Evolutionary conservation across 2,888 invertebrate genomes (phyloP), one percentile per base, ranked within the genome.

Genomic region (Ditylenchus weischeri): DNA sequence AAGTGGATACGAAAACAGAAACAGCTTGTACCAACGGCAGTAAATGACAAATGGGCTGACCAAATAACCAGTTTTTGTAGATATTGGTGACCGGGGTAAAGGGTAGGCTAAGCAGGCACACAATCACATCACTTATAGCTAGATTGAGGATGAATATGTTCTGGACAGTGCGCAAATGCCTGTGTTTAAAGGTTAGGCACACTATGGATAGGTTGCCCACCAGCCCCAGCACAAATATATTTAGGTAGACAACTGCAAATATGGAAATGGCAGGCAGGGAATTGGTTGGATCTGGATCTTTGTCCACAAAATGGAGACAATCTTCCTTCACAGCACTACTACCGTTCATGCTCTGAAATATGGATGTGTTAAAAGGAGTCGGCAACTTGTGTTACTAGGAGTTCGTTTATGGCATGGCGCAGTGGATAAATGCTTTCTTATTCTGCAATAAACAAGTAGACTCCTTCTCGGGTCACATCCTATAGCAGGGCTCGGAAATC

Each of bases 81-180:
- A 94, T 93, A 0, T 92, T 90, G 83, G 94, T 93, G 0, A 94
- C 86, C 0, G 95, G 94, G 0, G 96, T 96, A 83, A 96, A 93
- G 0, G 95, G 95, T 64, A 95, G 92, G 5, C 93, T 92, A 68
- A 96, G 87, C 13, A 91, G 87, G 84, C 94, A 94, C 74, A 96
- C 87, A 57, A 95, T 86, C 62, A 95, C 91, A 84, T 96, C 95
- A 18, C 93, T 92, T 43, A 94, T 86, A 0, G 95, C 95, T 79
- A 96, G 86, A 84, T 95, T 96, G 57, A 92, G 91, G 82, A 96
- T 95, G 85, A 95, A 95, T 62, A 93, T 88, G 84, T 96, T 96
- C 57, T 78, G 76, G 47, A 77, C 77, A 11, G 72, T 78, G 54
- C 76, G 75, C 29, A 76, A 61, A 29, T 76, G 69, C 6, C 65